phyloP scores from a whole-genome alignment of 2,113 vertebrate species.

The Pollachius pollachius region DNA sequence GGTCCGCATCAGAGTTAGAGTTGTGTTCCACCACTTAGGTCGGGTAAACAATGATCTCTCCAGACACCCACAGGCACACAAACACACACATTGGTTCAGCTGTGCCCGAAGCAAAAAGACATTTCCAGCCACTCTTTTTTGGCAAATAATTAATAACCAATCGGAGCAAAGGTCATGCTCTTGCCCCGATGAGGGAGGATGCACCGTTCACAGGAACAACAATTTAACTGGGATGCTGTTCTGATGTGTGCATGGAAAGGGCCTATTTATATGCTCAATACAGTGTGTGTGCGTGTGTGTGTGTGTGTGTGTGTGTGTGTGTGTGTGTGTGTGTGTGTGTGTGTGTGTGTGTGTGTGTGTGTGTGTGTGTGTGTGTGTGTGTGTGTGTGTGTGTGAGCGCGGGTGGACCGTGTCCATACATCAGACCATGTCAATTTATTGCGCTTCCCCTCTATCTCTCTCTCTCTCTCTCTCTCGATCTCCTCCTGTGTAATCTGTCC shows the following conservation, averaged over 20 bases:
- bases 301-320: conserved; percentile 1
- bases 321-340: conserved; percentile 1
- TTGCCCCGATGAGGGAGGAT: neutral
- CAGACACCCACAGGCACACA: neutral
- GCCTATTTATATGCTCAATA: neutral
- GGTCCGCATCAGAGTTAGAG: no score
- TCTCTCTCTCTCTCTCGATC: neutral
- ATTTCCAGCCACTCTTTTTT: neutral
- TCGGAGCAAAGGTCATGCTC: neutral
- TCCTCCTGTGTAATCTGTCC: neutral
- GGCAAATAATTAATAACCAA: neutral
- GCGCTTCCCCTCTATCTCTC: no score
- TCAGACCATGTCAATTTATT: conserved; percentile 30
- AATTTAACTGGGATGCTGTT: neutral
- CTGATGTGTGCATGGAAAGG: neutral
- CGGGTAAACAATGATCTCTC: no score
- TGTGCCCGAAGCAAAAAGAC: neutral
- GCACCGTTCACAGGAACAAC: no score
- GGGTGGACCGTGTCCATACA: conserved; percentile 2
- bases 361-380: neutral
- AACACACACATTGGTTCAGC: neutral
- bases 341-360: conserved; percentile 34
- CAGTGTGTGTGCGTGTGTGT: neutral
- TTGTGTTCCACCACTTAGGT: no score
- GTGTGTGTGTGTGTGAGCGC: neutral